Evolutionary conservation across 2,888 invertebrate genomes (phyloP).

Genomic region (Monopis laevigella): DNA sequence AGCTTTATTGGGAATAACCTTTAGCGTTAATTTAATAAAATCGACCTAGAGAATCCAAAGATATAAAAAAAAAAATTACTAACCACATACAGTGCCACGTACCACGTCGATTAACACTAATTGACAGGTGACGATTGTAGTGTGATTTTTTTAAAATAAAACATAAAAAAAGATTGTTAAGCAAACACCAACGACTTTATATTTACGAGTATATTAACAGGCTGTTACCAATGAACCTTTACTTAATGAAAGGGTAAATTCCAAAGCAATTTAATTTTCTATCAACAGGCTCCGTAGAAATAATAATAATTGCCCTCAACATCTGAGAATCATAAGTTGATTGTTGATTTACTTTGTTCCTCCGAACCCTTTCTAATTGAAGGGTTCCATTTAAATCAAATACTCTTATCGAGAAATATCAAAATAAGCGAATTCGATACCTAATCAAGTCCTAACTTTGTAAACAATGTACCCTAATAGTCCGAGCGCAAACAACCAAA

Average conservation of each 20-base stretch:
- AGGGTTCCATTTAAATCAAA: neutral
- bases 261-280: conserved; percentile 1
- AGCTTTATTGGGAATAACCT: too few relatives aligned
- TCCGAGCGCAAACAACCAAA: neutral
- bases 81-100: too few relatives aligned
- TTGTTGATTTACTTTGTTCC: conserved; percentile 9
- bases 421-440: conserved; percentile 8
- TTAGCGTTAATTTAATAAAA: too few relatives aligned
- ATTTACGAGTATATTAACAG: neutral
- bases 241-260: neutral
- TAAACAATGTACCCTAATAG: conserved; percentile 6
- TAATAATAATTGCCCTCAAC: conserved; percentile 9
- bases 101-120: too few relatives aligned
- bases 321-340: conserved; percentile 3
- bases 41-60: too few relatives aligned
- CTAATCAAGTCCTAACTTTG: conserved; percentile 1
- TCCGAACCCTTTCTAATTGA: conserved; percentile 4
- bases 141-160: too few relatives aligned
- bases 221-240: neutral
- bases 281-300: neutral
- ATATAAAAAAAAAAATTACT: too few relatives aligned
- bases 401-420: conserved; percentile 5
- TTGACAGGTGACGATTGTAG: too few relatives aligned
- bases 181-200: too few relatives aligned
- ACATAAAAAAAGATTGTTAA: too few relatives aligned